phyloP scores from a whole-genome alignment of 1,140 invertebrate species.

The Acromyrmex heyeri region DNA sequence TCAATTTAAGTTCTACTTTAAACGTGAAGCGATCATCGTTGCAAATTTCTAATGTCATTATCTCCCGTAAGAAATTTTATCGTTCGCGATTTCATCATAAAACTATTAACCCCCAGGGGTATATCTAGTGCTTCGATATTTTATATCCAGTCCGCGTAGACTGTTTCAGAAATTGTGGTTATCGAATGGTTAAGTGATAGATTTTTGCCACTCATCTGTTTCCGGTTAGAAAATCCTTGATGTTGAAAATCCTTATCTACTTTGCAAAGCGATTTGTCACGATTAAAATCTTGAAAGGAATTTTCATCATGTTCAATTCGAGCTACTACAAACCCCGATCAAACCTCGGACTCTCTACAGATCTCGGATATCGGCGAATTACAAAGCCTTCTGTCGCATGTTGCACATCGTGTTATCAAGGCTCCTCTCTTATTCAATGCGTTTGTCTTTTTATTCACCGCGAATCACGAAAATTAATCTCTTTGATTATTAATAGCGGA shows the following conservation, averaged over 20 bases:
- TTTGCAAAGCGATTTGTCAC: conserved; percentile 59
- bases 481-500: not conserved
- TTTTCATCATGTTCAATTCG: conserved; percentile 58
- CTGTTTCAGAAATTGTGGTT: conserved; percentile 32
- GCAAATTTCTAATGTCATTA: conserved; percentile 23
- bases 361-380: conserved; percentile 40
- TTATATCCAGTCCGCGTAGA: conserved; percentile 9
- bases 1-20: conserved; percentile 34
- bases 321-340: conserved; percentile 63
- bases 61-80: conserved; percentile 35
- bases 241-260: conserved; percentile 16
- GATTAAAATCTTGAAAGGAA: conserved; percentile 58
- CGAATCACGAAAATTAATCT: conserved; percentile 13
- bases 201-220: conserved; percentile 9
- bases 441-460: conserved; percentile 13
- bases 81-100: conserved; percentile 44
- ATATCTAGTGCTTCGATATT: not conserved
- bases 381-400: conserved; percentile 62
- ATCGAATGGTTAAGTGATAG: conserved; percentile 26
- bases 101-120: conserved; percentile 12
- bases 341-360: conserved; percentile 45
- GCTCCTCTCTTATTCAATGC: not conserved
- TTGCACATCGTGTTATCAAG: not conserved
- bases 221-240: conserved; percentile 13
- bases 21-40: not conserved